Evolutionary conservation across 1,140 invertebrate species (phyloP).

Genomic region (Calephelis nemesis): DNA sequence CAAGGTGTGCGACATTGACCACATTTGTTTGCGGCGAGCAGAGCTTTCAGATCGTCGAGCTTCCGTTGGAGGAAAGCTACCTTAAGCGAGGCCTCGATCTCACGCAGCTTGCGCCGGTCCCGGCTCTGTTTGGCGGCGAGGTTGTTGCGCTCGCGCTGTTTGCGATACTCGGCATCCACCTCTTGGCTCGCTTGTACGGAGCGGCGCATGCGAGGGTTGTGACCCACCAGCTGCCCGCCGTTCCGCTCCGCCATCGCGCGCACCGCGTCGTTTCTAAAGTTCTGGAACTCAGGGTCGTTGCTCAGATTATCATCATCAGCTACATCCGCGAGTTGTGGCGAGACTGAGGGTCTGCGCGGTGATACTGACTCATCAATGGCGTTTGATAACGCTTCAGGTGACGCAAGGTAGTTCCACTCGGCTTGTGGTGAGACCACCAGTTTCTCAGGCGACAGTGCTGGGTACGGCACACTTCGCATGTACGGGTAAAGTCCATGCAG

Average conservation of each 20-base stretch:
- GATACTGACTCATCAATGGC: not conserved
- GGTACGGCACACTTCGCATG: not conserved
- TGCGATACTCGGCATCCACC: slow-evolving; percentile 89
- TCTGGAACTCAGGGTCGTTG: slow-evolving; percentile 38
- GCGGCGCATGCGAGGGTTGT: slow-evolving; percentile 52
- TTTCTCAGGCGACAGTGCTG: not conserved
- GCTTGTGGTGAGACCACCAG: not conserved
- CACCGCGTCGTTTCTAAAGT: slow-evolving; percentile 45
- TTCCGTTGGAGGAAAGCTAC: slow-evolving; percentile 84
- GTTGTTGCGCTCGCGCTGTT: slow-evolving; percentile 95
- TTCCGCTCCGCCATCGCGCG: slow-evolving; percentile 52
- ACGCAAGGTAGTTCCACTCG: not conserved
- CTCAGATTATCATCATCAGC: slow-evolving; percentile 30
- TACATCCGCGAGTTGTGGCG: not conserved
- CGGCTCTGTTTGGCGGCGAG: slow-evolving; percentile 96
- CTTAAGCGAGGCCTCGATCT: slow-evolving; percentile 94
- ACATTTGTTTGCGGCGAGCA: slow-evolving; percentile 26
- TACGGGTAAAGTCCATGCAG: not conserved
- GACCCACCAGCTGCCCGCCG: slow-evolving; percentile 44
- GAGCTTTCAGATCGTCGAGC: slow-evolving; percentile 30
- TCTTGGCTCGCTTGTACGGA: slow-evolving; percentile 75
- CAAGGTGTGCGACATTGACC: slow-evolving; percentile 17
- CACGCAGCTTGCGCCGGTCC: slow-evolving; percentile 92
- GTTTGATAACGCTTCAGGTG: not conserved
- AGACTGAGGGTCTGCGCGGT: not conserved